A percentile compares a stretch with the other conserved stretches of the same genome.
phyloP scores from a whole-genome alignment of 2,888 invertebrate genomes.

The Tholera decimalis region DNA sequence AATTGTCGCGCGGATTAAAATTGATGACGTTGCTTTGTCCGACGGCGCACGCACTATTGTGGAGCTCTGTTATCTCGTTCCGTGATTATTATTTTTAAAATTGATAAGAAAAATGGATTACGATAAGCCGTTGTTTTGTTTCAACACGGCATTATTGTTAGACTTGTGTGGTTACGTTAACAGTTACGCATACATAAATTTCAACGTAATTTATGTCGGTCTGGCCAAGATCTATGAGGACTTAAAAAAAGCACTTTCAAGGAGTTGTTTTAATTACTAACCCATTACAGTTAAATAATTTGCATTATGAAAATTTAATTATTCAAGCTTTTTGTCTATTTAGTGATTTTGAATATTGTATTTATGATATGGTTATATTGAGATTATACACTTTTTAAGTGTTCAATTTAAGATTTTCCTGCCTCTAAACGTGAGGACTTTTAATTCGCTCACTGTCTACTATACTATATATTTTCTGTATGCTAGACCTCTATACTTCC shows the following conservation, averaged over 20 bases:
- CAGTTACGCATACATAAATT: constrained; percentile 15
- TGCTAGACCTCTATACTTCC: no score
- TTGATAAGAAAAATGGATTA: constrained; percentile 69
- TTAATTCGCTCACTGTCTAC: no score
- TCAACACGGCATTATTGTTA: constrained; percentile 12
- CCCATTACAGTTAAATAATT: constrained; percentile 15
- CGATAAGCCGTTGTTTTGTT: constrained; percentile 29
- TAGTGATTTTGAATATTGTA: no score
- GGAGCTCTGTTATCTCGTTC: constrained; percentile 79
- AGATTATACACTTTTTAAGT: no score
- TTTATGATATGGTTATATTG: no score
- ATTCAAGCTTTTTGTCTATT: background rate
- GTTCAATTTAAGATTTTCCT: no score
- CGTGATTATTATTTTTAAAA: constrained; percentile 76
- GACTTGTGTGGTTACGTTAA: constrained; percentile 14
- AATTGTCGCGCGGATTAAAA: constrained; percentile 91
- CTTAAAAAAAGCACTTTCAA: constrained; percentile 32
- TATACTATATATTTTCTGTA: no score
- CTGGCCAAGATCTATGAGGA: constrained; percentile 1
- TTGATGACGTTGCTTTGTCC: constrained; percentile 90
- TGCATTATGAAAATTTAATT: background rate
- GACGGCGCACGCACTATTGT: constrained; percentile 82
- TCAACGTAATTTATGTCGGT: constrained; percentile 23
- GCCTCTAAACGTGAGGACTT: no score
- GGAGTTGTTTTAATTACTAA: constrained; percentile 28